phyloP scores from a whole-genome alignment of 2,797 vertebrate genomes.

The Malacoraja senta region DNA sequence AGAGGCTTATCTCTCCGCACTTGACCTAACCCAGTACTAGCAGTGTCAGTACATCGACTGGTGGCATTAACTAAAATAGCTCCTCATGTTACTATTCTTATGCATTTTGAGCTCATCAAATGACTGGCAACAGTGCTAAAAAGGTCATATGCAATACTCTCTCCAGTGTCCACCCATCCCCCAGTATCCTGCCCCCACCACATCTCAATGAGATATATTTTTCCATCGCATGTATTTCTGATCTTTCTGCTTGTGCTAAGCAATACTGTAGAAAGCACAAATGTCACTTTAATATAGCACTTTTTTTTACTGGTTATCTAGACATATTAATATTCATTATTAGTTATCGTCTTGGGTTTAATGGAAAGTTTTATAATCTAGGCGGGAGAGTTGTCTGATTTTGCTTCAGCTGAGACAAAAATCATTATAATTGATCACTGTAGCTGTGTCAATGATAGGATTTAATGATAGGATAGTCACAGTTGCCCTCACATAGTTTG shows the following conservation, averaged over 20 bases:
- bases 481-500: too few species aligned
- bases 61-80: slow-evolving; percentile 19
- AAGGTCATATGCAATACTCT: not conserved
- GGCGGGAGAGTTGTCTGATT: not conserved
- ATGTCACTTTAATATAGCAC: too few species aligned
- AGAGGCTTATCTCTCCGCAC: not conserved
- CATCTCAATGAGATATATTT: too few species aligned
- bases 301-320: too few species aligned
- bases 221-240: too few species aligned
- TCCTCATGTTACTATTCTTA: not conserved
- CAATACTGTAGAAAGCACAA: too few species aligned
- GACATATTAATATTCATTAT: too few species aligned
- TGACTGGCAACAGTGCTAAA: slow-evolving; percentile 3
- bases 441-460: not conserved
- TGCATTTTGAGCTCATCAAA: slow-evolving; percentile 1
- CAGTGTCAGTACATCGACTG: not conserved
- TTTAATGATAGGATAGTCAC: too few species aligned
- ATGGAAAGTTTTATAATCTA: not conserved
- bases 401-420: too few species aligned
- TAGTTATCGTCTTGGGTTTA: not conserved
- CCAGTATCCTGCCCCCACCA: not conserved
- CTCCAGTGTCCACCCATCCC: not conserved
- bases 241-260: too few species aligned
- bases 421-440: not conserved
- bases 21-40: slow-evolving; percentile 10